These are phyloP conservation scores for Irena cyanogastra DNA, from an alignment of 2,113 vertebrate genomes.

Conservation along the genomic window DNA sequence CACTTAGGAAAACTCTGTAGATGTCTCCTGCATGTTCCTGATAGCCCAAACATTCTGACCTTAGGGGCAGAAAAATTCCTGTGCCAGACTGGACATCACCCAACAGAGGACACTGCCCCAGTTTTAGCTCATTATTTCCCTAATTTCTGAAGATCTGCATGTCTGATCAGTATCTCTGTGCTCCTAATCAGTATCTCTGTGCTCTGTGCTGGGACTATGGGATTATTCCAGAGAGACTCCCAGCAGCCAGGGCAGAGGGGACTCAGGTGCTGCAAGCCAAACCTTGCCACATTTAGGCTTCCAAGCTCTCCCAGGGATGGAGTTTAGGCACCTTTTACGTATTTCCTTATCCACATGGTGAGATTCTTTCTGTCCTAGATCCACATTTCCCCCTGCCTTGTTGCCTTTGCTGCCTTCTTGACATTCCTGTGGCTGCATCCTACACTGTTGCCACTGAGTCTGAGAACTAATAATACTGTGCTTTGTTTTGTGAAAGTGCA, in stretches of 20 bases:
- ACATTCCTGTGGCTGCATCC: not conserved
- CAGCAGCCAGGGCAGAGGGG: not conserved
- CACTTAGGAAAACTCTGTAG: not conserved
- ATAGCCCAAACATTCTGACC: not conserved
- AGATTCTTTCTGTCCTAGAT: not conserved
- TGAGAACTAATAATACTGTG: not conserved
- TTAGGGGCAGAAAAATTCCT: not conserved
- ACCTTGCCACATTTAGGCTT: not conserved
- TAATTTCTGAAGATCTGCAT: not conserved
- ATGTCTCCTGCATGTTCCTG: not conserved
- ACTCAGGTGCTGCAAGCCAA: not conserved
- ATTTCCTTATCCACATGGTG: not conserved
- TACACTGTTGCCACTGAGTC: not conserved
- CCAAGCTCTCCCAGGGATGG: not conserved
- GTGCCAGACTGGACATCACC: not conserved
- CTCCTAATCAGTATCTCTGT: not conserved
- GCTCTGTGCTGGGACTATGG: not conserved
- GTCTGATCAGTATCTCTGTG: not conserved
- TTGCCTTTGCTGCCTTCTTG: not conserved
- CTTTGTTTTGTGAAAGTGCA: not conserved
- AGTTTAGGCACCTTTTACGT: not conserved
- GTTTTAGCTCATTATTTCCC: not conserved
- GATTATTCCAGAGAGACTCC: not conserved
- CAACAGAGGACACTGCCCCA: not conserved
- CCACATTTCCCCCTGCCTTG: not conserved